A percentile compares a stretch with the other conserved stretches of the same genome.
Conservation (phyloP, 2,797 vertebrate genomes). For the Falco biarmicus region DNA sequence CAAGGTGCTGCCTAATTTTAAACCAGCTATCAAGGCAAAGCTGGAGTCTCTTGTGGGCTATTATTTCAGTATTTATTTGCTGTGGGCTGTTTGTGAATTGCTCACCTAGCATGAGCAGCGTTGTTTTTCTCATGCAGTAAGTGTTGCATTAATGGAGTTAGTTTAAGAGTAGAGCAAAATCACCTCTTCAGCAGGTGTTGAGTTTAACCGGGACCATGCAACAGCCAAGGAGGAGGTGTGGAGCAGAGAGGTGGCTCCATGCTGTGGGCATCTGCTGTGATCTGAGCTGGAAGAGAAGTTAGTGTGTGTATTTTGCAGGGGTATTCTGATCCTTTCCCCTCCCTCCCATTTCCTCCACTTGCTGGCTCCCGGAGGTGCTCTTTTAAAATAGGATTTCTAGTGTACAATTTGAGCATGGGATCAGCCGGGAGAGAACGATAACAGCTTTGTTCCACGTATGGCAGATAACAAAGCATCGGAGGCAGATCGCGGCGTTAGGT, state of each 20-base stretch:
- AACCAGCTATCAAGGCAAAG: not conserved
- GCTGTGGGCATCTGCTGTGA: not conserved
- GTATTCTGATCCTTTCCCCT: not conserved
- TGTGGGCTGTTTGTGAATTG: constrained; percentile 17
- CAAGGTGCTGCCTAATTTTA: constrained; percentile 30
- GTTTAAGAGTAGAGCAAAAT: not conserved
- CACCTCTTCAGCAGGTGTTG: not conserved
- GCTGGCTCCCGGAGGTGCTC: not conserved
- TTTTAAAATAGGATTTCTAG: not conserved
- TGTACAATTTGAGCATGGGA: not conserved
- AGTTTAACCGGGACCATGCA: accelerated
- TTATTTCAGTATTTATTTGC: constrained; percentile 58
- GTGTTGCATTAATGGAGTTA: not conserved
- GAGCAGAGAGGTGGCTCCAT: not conserved
- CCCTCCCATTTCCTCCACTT: not conserved
- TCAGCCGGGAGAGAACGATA: not conserved
- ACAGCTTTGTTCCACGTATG: not conserved
- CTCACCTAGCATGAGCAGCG: not conserved
- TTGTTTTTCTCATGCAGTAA: not conserved
- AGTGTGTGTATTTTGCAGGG: not conserved
- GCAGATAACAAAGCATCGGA: constrained; percentile 13
- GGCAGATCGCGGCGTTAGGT: not conserved
- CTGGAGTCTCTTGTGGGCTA: constrained; percentile 34
- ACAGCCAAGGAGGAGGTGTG: too few species aligned
- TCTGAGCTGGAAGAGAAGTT: not conserved